Evolutionary conservation across 2,797 vertebrate genomes (phyloP).

Genomic region (Apogon talboti): DNA sequence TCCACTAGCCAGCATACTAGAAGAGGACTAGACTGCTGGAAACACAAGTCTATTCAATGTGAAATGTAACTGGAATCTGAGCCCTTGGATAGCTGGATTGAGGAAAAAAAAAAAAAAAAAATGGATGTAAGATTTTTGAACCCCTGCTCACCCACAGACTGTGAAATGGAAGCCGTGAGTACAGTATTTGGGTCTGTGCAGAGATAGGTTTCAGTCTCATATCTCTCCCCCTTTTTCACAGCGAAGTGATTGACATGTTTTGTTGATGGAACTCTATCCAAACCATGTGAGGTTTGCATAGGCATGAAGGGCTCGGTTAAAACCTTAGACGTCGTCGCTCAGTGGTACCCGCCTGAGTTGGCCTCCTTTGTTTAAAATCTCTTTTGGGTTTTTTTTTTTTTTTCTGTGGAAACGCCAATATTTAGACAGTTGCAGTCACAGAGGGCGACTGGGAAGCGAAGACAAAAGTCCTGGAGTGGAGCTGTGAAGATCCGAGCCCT

Average conservation of each 20-base stretch:
- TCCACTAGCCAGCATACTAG: constrained; percentile 76
- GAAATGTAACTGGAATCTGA: constrained; percentile 78
- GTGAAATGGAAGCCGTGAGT: constrained; percentile 73
- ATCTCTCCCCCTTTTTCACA: constrained; percentile 57
- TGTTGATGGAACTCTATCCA: constrained; percentile 72
- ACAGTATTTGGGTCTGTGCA: constrained; percentile 64
- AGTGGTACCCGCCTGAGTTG: constrained; percentile 43
- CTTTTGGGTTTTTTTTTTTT: background rate
- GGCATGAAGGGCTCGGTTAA: constrained; percentile 65
- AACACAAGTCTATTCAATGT: constrained; percentile 79
- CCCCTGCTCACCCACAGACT: constrained; percentile 66
- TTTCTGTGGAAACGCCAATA: constrained; percentile 37
- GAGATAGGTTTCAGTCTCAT: constrained; percentile 69
- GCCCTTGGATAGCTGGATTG: constrained; percentile 62
- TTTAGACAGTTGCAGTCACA: constrained; percentile 54
- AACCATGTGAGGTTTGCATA: constrained; percentile 72
- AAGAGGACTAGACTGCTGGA: constrained; percentile 67
- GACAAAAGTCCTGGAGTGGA: constrained; percentile 25
- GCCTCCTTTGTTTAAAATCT: constrained; percentile 57
- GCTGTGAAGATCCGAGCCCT: constrained; percentile 7
- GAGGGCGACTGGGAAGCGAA: constrained; percentile 14
- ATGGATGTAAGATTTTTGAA: constrained; percentile 69
- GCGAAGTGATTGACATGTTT: constrained; percentile 75
- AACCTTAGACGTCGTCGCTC: constrained; percentile 40
- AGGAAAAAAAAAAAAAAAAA: constrained; percentile 42